Conservation (phyloP, 2,797 vertebrate genomes). For the Gymnothorax javanicus region DNA sequence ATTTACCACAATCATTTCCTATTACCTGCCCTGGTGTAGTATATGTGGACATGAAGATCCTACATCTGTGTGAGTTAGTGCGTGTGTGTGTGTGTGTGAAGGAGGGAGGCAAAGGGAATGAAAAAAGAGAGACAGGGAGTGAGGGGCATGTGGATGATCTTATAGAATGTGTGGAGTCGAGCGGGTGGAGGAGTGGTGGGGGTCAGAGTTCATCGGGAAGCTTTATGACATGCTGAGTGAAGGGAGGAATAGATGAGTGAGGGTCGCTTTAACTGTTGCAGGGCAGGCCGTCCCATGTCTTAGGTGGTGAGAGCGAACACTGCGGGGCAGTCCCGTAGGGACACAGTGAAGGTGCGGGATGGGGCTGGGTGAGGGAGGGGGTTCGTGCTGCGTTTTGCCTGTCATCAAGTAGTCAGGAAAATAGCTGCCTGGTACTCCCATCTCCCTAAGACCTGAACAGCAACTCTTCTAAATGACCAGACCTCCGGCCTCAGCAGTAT, state of each 20-base stretch:
- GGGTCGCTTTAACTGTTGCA: conserved; percentile 68
- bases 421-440: not conserved
- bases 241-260: conserved; percentile 73
- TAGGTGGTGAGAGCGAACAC: conserved; percentile 1
- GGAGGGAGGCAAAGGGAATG: too few relatives aligned
- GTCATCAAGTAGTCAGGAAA: conserved; percentile 62
- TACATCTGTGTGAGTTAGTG: conserved; percentile 14
- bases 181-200: conserved; percentile 45
- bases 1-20: not conserved
- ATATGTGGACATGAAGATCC: not conserved
- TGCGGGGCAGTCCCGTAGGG: not conserved
- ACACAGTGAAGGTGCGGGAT: conserved; percentile 55
- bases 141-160: conserved; percentile 39
- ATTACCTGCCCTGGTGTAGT: conserved; percentile 31
- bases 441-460: not conserved
- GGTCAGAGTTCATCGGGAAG: conserved; percentile 69
- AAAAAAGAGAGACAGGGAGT: not conserved
- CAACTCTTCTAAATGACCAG: not conserved
- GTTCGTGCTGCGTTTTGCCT: conserved; percentile 69
- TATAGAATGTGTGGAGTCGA: conserved; percentile 45
- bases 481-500: not conserved
- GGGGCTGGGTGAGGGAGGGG: conserved; percentile 69
- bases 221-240: conserved; percentile 73
- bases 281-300: conserved; percentile 49
- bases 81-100: conserved; percentile 30